Evolutionary conservation across 2,113 vertebrate genomes (phyloP).

Genomic region (Zapus hudsonius): DNA sequence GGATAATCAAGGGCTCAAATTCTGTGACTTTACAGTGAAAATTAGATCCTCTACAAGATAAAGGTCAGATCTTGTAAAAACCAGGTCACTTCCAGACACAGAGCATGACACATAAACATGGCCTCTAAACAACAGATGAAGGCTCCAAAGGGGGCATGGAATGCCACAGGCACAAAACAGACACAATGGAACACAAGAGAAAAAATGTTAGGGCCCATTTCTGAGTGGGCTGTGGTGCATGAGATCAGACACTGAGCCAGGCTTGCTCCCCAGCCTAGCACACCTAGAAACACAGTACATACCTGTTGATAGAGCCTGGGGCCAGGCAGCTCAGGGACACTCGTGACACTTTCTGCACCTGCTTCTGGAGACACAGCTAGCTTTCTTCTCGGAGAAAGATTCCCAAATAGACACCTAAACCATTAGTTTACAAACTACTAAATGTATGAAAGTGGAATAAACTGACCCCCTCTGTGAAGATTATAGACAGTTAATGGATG

Average conservation of each 20-base stretch:
- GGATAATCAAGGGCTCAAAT: background rate
- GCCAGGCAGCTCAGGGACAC: background rate
- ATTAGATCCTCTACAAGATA: background rate
- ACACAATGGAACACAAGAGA: background rate
- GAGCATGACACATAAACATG: background rate
- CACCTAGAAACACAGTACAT: background rate
- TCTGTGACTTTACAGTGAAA: background rate
- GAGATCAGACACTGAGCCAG: background rate
- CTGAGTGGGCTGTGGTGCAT: fast-evolving
- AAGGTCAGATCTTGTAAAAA: background rate
- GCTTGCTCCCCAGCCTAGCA: background rate
- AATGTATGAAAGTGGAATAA: too few species aligned
- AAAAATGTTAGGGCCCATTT: background rate
- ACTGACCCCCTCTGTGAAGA: too few species aligned
- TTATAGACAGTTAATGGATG: too few species aligned
- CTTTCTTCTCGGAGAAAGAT: background rate
- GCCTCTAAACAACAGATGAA: background rate
- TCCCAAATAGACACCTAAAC: background rate
- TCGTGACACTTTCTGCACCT: background rate
- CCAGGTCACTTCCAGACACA: background rate
- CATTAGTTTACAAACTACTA: background rate
- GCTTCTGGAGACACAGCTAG: background rate
- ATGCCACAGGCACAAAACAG: background rate
- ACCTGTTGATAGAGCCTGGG: fast-evolving
- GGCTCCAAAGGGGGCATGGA: background rate